Evolutionary conservation across 2,797 vertebrate species (phyloP).

Genomic region (Gouania willdenowi): DNA sequence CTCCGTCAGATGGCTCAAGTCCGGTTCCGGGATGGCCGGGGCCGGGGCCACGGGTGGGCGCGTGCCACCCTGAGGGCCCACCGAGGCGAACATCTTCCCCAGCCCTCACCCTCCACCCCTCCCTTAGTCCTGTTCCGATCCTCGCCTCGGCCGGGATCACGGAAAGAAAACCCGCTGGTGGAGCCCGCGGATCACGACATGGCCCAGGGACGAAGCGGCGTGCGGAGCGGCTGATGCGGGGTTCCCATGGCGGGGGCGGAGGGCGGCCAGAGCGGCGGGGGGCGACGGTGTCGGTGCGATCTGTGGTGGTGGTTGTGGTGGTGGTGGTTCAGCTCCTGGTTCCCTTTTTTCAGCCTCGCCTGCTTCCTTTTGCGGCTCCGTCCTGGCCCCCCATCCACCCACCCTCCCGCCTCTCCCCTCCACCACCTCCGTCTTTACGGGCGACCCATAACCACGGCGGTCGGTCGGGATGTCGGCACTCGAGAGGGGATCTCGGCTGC

Average conservation of each 20-base stretch:
- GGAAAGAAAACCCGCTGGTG: constrained; percentile 74
- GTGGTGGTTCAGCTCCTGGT: constrained; percentile 75
- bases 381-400: constrained; percentile 65
- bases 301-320: constrained; percentile 21
- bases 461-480: constrained; percentile 50
- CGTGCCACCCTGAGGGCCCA: constrained; percentile 91
- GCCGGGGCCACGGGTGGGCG: constrained; percentile 84
- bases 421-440: constrained; percentile 68
- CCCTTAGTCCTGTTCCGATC: constrained; percentile 53
- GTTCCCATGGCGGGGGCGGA: constrained; percentile 81
- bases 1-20: constrained; percentile 97
- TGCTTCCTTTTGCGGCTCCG: constrained; percentile 54
- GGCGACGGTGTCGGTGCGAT: constrained; percentile 17
- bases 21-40: constrained; percentile 93
- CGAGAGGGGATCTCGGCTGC: constrained; percentile 42
- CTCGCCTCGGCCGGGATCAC: constrained; percentile 76
- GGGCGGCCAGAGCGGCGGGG: constrained; percentile 70
- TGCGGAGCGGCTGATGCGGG: constrained; percentile 69
- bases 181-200: constrained; percentile 80
- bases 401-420: constrained; percentile 71
- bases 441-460: constrained; percentile 79
- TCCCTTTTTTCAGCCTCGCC: constrained; percentile 62
- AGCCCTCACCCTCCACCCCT: constrained; percentile 52
- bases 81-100: constrained; percentile 89
- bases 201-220: constrained; percentile 71